Conservation (phyloP, 2,113 vertebrate species). For the Theristicus caerulescens region DNA sequence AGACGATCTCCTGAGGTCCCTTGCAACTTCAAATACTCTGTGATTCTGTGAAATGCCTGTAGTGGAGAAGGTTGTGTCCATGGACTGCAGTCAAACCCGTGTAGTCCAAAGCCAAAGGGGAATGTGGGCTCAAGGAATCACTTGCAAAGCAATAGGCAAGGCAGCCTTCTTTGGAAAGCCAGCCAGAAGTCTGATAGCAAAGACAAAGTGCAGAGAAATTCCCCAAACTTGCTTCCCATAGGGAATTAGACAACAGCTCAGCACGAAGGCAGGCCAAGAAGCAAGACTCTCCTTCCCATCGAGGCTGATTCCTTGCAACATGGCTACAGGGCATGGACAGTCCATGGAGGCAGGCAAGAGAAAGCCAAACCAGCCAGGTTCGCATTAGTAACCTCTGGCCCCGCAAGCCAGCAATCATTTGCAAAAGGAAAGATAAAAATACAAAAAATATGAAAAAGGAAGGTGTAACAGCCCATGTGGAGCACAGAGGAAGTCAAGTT, state of each 20-base stretch:
- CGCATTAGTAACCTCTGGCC: neutral
- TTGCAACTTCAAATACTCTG: neutral
- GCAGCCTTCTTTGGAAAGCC: neutral
- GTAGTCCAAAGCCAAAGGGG: neutral
- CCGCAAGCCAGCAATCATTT: neutral
- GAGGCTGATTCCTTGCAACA: fast-evolving
- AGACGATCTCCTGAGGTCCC: neutral
- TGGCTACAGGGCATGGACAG: neutral
- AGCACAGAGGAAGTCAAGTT: neutral
- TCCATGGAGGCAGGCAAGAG: neutral
- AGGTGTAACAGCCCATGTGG: neutral
- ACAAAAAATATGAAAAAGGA: neutral
- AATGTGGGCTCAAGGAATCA: neutral
- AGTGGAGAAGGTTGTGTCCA: neutral
- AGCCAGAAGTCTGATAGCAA: fast-evolving
- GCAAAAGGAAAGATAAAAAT: neutral
- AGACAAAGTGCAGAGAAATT: neutral
- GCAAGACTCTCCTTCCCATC: neutral
- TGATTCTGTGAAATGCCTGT: neutral
- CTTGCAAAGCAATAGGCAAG: neutral
- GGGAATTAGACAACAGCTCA: neutral
- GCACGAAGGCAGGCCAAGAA: neutral
- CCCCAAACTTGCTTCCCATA: neutral
- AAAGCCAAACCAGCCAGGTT: neutral
- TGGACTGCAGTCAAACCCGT: neutral